Base-by-base conservation (phyloP, 2,888 invertebrate species). In the Dorcus parallelipipedus region DNA sequence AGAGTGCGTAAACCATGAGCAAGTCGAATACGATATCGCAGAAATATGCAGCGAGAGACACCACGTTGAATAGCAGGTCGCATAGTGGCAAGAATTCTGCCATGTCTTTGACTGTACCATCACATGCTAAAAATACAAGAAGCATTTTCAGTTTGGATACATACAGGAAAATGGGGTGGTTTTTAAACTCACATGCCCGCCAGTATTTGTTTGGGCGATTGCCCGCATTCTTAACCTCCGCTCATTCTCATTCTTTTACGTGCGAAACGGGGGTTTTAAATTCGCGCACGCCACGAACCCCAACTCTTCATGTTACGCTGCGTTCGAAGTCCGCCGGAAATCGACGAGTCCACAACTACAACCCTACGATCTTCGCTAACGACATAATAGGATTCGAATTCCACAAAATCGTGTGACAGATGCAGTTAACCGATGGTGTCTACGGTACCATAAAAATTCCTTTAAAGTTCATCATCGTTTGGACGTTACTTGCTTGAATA, bases 1-100 rank as follows among this genome's bases (percentile, higher is more conserved):
- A 88, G 38, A 94, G 82, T 23, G 93, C 91, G 78, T 93, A 94
- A 48, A 90, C 88, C 82, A 92, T 88, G 57, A 93, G 88, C 60
- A 93, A 84, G 78, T 94, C 93, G 77, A 94, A 94, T 6, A 93
- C 92, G 62, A 93, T 87, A 82, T 93, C 93, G 82, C 93, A 93
- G 79, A 94, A 94, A 77, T 94, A 93, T 23, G 91, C 91, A 58
- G 92, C 92, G 67, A 94, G 81, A 49, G 93, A 93, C 69, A 93
- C 92, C 76, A 94, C 90, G 80, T 94, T 94, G 83, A 94, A 94
- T 49, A 94, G 82, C 65, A 93, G 90, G 81, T 94, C 94, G 84
- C 94, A 94, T 76, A 94, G 84, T 67, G 93, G 93, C 79, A 94
- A 83, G 79, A 93, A 93, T 83, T 94, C 93, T 79, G 88, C 87